phyloP scores from a whole-genome alignment of 2,113 vertebrate genomes.

The Rattus norvegicus region GRCr8 NC_086038.1:55643501-55644000 shows the following conservation, averaged over 20 bases:
- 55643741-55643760: not conserved
- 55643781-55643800: conserved; percentile 21
- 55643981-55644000: not conserved
- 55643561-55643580: not conserved
- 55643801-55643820: not conserved
- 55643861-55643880: conserved; percentile 42
- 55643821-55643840: not conserved
- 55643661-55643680: not conserved
- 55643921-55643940: not conserved
- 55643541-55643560: not conserved
- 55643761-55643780: not conserved
- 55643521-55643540: not conserved
- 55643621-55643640: not conserved
- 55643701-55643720: not conserved
- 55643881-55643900: conserved; percentile 21
- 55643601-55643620: not conserved
- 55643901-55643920: conserved; percentile 16
- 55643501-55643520: not conserved
- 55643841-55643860: not conserved
- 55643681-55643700: conserved; percentile 2
- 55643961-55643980: not conserved
- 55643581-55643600: not conserved
- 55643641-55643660: conserved; percentile 21
- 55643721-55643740: not conserved
- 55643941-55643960: not conserved